Percentiles rank a stretch among this genome's conserved stretches.
Evolutionary conservation across 2,888 invertebrate genomes (phyloP).

Genomic region (Uropetala carovei): DNA sequence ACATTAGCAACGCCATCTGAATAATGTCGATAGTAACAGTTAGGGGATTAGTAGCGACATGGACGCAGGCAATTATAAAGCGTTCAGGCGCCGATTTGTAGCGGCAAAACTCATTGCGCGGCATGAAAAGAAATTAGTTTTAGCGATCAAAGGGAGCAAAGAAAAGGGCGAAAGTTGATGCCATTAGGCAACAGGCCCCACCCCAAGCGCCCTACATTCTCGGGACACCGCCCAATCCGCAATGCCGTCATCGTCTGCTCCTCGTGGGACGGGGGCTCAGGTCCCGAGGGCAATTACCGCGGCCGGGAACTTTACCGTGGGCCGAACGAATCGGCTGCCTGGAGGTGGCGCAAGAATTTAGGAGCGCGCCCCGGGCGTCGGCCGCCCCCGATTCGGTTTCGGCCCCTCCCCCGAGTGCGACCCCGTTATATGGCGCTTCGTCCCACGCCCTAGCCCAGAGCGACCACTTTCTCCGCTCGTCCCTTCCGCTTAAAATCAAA

Average conservation of each 20-base stretch:
- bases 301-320: conserved; percentile 26
- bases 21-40: too few species aligned
- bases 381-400: neutral
- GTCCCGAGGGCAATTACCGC: conserved; percentile 19
- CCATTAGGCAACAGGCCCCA: neutral
- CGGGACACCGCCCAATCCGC: conserved; percentile 10
- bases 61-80: too few species aligned
- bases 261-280: neutral
- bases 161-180: too few species aligned
- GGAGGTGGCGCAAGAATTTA: neutral
- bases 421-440: neutral
- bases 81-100: too few species aligned
- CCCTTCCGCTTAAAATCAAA: neutral
- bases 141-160: too few species aligned
- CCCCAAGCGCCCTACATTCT: conserved; percentile 1
- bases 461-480: neutral
- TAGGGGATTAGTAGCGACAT: too few species aligned
- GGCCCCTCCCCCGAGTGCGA: neutral
- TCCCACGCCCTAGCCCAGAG: neutral
- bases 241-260: neutral
- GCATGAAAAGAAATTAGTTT: too few species aligned
- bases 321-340: neutral
- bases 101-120: too few species aligned
- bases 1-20: too few species aligned
- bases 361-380: neutral